These are phyloP conservation scores for Drosophila chauvacae DNA, from an alignment of 1,140 invertebrate genomes.

Conservation along the genomic window DNA sequence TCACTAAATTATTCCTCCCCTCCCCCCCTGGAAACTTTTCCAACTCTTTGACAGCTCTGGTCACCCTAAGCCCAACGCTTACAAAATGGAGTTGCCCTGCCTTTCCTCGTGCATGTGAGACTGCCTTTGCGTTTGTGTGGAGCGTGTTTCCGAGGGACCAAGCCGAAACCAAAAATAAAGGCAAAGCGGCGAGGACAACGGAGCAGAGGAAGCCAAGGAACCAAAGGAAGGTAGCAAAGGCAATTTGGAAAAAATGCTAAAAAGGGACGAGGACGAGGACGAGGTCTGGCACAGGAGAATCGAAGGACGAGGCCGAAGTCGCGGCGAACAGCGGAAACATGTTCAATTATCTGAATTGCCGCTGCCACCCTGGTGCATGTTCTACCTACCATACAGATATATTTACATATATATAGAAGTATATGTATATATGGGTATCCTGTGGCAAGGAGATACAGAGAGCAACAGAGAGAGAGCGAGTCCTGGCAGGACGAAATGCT, in stretches of 20 bases:
- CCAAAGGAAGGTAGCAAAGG: constrained; percentile 41
- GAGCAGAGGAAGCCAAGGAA: background rate
- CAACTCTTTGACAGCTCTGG: constrained; percentile 53
- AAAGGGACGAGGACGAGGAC: constrained; percentile 49
- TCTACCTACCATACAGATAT: background rate
- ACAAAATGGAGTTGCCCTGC: constrained; percentile 74
- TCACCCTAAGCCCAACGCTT: constrained; percentile 63
- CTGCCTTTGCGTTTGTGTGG: constrained; percentile 11
- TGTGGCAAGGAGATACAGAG: constrained; percentile 15
- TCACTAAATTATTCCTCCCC: constrained; percentile 21
- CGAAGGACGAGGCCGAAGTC: constrained; percentile 39
- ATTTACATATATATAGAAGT: constrained; percentile 7
- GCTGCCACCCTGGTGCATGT: constrained; percentile 53
- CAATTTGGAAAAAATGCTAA: constrained; percentile 71
- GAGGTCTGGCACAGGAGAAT: constrained; percentile 16
- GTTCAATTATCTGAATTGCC: constrained; percentile 74
- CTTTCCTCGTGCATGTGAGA: constrained; percentile 23
- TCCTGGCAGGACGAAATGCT: constrained; percentile 36
- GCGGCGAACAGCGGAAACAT: constrained; percentile 65
- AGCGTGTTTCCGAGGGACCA: constrained; percentile 42
- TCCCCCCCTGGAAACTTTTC: constrained; percentile 13
- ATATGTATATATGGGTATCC: constrained; percentile 4
- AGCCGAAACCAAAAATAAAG: constrained; percentile 42
- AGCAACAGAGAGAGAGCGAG: constrained; percentile 23
- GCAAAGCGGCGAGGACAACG: constrained; percentile 16